Conservation (phyloP, 2,797 vertebrate species). For the Thamnophis elegans region DNA sequence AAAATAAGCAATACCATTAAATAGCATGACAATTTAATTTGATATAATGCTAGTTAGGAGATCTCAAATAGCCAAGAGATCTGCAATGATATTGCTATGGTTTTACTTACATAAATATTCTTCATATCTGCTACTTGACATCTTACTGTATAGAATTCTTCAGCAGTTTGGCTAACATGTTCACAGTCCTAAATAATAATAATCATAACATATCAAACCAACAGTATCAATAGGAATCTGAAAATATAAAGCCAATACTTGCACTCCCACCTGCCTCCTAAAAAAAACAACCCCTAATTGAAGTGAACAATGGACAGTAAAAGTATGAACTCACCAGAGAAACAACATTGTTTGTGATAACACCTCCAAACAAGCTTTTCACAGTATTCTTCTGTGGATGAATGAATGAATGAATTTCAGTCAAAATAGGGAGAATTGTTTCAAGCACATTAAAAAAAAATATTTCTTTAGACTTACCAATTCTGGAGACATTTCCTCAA, state of each 20-base stretch:
- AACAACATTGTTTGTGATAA: conserved; percentile 98
- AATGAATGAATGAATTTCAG: conserved; percentile 56
- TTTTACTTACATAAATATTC: conserved; percentile 94
- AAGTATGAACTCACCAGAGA: conserved; percentile 84
- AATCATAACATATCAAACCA: not conserved
- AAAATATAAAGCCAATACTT: not conserved
- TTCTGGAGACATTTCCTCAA: conserved; percentile 98
- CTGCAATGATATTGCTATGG: not conserved
- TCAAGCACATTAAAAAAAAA: conserved; percentile 21
- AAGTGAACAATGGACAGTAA: not conserved
- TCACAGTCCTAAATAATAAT: conserved; percentile 86
- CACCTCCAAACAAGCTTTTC: conserved; percentile 95
- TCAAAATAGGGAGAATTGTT: conserved; percentile 36
- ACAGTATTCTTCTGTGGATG: conserved; percentile 93
- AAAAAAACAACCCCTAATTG: not conserved
- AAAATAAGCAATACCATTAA: not conserved
- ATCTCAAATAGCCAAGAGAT: not conserved
- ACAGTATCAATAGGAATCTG: conserved; percentile 26
- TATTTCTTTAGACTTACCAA: conserved; percentile 76
- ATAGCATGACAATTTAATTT: not conserved
- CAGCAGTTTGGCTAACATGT: conserved; percentile 96
- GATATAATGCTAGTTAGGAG: not conserved
- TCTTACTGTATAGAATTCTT: conserved; percentile 97
- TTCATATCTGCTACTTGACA: conserved; percentile 99
- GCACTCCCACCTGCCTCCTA: not conserved